These are phyloP conservation scores for Drosophila jambulina DNA, from an alignment of 1,140 invertebrate genomes.

Conservation along the genomic window DNA sequence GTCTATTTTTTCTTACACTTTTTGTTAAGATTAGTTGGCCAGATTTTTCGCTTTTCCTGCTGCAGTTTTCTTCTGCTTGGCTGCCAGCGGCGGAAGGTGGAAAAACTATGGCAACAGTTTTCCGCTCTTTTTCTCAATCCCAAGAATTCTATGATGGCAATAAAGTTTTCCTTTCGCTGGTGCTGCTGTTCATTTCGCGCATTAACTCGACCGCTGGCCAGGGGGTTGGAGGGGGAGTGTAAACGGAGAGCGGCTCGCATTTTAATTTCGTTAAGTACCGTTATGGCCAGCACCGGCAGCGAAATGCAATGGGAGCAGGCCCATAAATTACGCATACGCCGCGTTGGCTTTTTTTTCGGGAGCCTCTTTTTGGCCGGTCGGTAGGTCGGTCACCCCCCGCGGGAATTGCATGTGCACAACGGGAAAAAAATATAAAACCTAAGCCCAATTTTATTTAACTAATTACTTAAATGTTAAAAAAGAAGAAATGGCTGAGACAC, in stretches of 20 bases:
- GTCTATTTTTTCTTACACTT: background rate
- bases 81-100: constrained; percentile 5
- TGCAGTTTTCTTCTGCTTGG: constrained; percentile 5
- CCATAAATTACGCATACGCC: constrained; percentile 62
- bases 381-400: background rate
- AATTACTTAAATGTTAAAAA: background rate
- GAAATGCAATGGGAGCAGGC: constrained; percentile 34
- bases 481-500: background rate
- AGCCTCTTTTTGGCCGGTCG: background rate
- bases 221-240: background rate
- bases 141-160: constrained; percentile 46
- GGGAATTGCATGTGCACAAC: constrained; percentile 26
- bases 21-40: constrained; percentile 32
- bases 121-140: constrained; percentile 5
- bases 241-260: constrained; percentile 12
- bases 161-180: constrained; percentile 30
- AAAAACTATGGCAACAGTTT: constrained; percentile 23
- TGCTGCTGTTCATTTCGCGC: constrained; percentile 34
- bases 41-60: background rate
- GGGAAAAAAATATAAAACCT: background rate
- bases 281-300: constrained; percentile 8
- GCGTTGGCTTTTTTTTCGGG: constrained; percentile 4
- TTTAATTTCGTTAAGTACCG: constrained; percentile 70
- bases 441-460: background rate
- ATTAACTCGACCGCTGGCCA: constrained; percentile 28